A percentile compares a stretch with the other conserved stretches of the same genome.
These are phyloP conservation scores for Sepiola atlantica DNA, from an alignment of 2,888 invertebrate species.

Conservation along the genomic window DNA sequence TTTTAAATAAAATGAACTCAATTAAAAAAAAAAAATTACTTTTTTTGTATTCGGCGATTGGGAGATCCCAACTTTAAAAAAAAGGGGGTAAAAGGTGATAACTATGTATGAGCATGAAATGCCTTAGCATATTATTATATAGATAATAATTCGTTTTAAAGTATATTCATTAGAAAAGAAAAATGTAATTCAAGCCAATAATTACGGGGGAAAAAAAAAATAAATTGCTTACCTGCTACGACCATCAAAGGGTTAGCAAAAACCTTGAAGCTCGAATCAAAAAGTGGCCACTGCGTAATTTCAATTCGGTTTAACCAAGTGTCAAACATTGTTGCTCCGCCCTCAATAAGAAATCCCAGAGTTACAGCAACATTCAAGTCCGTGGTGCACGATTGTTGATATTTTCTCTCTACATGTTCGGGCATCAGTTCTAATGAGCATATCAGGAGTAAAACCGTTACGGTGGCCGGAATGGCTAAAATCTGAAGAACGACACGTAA, in stretches of 20 bases:
- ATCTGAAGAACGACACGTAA: not conserved
- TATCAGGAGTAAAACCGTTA: not conserved
- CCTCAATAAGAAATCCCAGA: constrained; percentile 34
- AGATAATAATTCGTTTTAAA: too few relatives aligned
- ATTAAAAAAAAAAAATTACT: too few relatives aligned
- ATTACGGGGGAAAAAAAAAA: not conserved
- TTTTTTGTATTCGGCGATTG: too few relatives aligned
- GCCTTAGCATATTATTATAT: too few relatives aligned
- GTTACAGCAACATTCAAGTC: not conserved
- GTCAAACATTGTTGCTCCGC: not conserved
- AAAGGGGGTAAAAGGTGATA: too few relatives aligned
- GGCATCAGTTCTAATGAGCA: constrained; percentile 37
- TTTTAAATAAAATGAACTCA: too few relatives aligned
- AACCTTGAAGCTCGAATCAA: not conserved
- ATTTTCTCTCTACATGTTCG: not conserved
- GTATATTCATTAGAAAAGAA: not conserved
- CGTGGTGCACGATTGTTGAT: not conserved
- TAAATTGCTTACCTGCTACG: not conserved
- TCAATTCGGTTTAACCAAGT: not conserved
- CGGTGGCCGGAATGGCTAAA: constrained; percentile 38
- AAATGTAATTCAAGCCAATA: not conserved
- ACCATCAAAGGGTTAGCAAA: constrained; percentile 36
- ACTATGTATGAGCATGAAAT: too few relatives aligned
- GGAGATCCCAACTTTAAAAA: too few relatives aligned
- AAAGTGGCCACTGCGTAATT: not conserved